Evolutionary conservation across 2,888 invertebrate species (phyloP), one percentile per base, ranked within the genome.

Genomic region (Oeneis ivallda): DNA sequence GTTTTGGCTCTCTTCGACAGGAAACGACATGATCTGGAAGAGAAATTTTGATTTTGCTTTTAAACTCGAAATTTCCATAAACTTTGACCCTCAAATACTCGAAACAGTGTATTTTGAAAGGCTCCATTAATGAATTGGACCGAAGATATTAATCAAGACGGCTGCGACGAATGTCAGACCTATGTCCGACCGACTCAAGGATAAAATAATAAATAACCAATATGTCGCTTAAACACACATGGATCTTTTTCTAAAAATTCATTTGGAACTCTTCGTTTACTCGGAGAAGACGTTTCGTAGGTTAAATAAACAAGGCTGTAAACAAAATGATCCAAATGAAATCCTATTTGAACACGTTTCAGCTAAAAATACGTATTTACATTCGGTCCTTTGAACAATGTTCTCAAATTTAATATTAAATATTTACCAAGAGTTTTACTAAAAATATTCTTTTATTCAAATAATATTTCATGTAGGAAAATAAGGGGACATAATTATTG

Each of bases 281-380:
- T 52, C 34, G 7, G 34, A 52, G 32, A 34, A 52, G n/a, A 52
- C 13, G n/a, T 32, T 32, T 32, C 17, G 15, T 9, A 17, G 15
- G 7, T 47, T 9, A 17, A 17, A 17, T 47, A 47, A 17, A 47
- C 17, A 47, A 9, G 17, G n/a, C 2, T 52, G 32, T 52, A 54
- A 54, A 17, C 54, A 34, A 39, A 54, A 6, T 17, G 37, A 15
- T 54, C 37, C 10, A 8, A 15, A 37, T 34, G 17, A 39, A 54
- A 39, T 54, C 37, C 54, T n/a, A 54, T 54, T 17, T 10, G 54
- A 5, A 39, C 32, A 39, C 15, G 34, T 34, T 54, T 39, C 37
- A 15, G 39, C 17, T 37, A 37, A 39, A 54, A 37, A 17, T 39
- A n/a, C n/a, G n/a, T n/a, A 39, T 37, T 37, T 39, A 17, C 9